Base-by-base conservation (phyloP, 2,888 invertebrate genomes). In the Pinctada fucata region DNA sequence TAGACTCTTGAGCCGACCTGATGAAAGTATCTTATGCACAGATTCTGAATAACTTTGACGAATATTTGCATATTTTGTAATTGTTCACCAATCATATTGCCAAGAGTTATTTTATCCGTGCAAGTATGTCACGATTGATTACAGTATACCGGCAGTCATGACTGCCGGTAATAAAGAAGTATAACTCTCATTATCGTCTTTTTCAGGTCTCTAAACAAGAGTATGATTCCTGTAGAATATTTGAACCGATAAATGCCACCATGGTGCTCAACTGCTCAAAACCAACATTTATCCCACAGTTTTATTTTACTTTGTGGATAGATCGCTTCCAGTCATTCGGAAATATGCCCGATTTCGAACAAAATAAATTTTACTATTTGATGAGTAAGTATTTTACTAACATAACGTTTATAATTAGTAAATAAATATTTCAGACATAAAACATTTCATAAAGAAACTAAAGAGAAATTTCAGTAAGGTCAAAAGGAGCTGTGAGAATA, bases 171-270 rank as follows among this genome's bases (percentile, higher is more conserved):
- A 47, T 31, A 31, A 10, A 47, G 3, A 68, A 47, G 3, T 1
- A 68, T 68, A 47, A 45, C 16, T 31, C 47, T 5, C 48, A 47
- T 68, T 68, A 47, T 47, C n/a, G 71, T 31, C 45, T 52, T 52
- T 71, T 69, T 71, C 45, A 71, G 71, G 71, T 71, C 50, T 51
- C 71, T 13, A 71, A 51, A 52, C 16, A 47, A 16, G 71, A 71
- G 52, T 71, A 71, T 45, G 45, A 52, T 45, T 3, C 16, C 4
- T 71, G 71, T 13, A 51, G 31, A 52, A n/a, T 71, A 5, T 3
- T 31, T 52, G 52, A n/a, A 1, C 51, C 71, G 52, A 45, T 50
- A 13, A 71, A 16, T 45, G 71, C 10, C 10, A 71, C 71, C 45
- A 4, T 71, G 52, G 71, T 71, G 58, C 16, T 71, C 52, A 71